These are phyloP conservation scores for Lepus oiostolus DNA, from an alignment of 2,797 vertebrate genomes.

Conservation along the genomic window DNA sequence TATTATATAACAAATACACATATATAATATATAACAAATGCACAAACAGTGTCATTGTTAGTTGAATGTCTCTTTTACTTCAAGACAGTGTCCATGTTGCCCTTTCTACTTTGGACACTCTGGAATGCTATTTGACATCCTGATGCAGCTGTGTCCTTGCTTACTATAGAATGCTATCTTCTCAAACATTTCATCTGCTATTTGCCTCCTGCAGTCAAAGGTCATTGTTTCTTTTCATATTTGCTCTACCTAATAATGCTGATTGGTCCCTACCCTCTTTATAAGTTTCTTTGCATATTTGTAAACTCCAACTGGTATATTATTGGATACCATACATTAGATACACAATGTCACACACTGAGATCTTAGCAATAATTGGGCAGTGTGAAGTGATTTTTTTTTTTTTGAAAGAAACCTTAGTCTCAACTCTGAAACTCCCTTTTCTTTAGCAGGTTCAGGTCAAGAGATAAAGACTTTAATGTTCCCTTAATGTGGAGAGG, in stretches of 20 bases:
- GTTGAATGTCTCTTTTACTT: slow-evolving; percentile 3
- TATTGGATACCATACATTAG: slow-evolving; percentile 45
- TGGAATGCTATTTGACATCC: background rate
- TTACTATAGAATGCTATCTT: background rate
- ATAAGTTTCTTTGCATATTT: slow-evolving; percentile 62
- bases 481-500: slow-evolving; percentile 77
- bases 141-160: background rate
- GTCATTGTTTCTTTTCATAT: slow-evolving; percentile 53
- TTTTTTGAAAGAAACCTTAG: slow-evolving; percentile 43
- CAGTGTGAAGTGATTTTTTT: slow-evolving; percentile 38
- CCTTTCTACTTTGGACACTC: background rate
- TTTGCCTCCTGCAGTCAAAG: slow-evolving; percentile 16
- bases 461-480: slow-evolving; percentile 78
- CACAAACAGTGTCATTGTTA: background rate
- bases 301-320: background rate
- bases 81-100: background rate
- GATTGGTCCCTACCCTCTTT: slow-evolving; percentile 48
- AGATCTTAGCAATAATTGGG: slow-evolving; percentile 65
- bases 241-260: slow-evolving; percentile 56
- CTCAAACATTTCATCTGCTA: background rate
- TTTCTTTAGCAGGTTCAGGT: slow-evolving; percentile 51
- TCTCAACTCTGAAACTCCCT: slow-evolving; percentile 57
- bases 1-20: too few relatives aligned
- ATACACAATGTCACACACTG: slow-evolving; percentile 2
- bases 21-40: background rate